Evolutionary conservation across 2,888 invertebrate species (phyloP).

Genomic region (Panzeria rudis): DNA sequence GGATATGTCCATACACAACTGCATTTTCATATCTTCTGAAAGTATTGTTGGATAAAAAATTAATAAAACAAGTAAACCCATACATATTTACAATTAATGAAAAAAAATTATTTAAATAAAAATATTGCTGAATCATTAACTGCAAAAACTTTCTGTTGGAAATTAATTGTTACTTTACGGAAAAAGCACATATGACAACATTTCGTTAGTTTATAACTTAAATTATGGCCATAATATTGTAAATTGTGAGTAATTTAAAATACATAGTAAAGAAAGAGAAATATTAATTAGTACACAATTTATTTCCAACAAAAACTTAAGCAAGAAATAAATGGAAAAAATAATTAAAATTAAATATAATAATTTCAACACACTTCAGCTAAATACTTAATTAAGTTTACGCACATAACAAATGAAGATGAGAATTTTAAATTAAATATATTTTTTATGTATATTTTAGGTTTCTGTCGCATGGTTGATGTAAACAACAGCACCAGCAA

Average conservation of each 20-base stretch:
- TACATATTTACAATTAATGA: background rate
- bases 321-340: too few relatives aligned
- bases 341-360: background rate
- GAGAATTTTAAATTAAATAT: background rate
- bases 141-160: constrained; percentile 40
- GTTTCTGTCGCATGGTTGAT: constrained; percentile 94
- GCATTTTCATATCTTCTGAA: background rate
- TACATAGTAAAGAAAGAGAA: background rate
- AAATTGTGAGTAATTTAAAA: constrained; percentile 16
- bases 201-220: constrained; percentile 27
- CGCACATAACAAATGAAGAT: background rate
- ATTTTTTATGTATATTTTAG: constrained; percentile 82
- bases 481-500: constrained; percentile 82
- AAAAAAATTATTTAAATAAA: background rate
- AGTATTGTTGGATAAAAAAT: background rate
- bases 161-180: background rate
- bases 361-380: background rate
- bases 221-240: constrained; percentile 11
- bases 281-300: constrained; percentile 11
- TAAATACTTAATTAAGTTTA: background rate
- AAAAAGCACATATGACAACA: background rate
- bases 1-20: too few relatives aligned
- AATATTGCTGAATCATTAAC: constrained; percentile 23
- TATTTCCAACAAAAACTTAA: background rate
- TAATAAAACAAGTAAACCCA: background rate